Evolutionary conservation across 2,113 vertebrate species (phyloP).

Genomic region (Geothlypis trichas): DNA sequence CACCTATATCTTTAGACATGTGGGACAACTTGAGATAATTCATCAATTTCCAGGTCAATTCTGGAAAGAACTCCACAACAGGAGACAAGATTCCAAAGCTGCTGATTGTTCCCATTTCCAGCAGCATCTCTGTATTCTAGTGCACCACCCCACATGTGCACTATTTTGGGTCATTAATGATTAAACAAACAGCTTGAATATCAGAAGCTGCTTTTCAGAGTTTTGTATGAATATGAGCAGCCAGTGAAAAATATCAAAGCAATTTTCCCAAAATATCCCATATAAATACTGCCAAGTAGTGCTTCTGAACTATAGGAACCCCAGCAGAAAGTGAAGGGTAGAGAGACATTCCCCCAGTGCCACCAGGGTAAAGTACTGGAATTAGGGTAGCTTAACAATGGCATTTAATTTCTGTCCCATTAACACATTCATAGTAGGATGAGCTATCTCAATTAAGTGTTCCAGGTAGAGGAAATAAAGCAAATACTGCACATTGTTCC

Average conservation of each 20-base stretch:
- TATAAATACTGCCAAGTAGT: background rate
- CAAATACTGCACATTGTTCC: background rate
- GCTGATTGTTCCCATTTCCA: background rate
- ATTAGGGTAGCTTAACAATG: background rate
- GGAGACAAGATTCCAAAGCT: background rate
- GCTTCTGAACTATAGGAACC: background rate
- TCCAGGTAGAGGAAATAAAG: background rate
- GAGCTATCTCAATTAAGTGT: background rate
- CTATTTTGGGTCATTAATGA: background rate
- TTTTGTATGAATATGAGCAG: background rate
- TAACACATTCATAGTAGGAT: background rate
- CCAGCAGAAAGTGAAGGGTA: background rate
- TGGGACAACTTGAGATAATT: background rate
- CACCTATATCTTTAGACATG: background rate
- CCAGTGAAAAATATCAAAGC: background rate
- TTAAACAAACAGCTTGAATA: background rate
- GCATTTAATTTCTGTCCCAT: background rate
- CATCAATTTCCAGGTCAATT: background rate
- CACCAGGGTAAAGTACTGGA: background rate
- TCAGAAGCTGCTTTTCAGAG: background rate
- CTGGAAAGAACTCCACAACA: background rate
- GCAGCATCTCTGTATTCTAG: background rate
- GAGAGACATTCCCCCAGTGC: background rate
- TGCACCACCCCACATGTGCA: accelerated
- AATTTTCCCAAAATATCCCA: background rate